Conservation (phyloP, 2,797 vertebrate genomes). For the Cyprinella venusta region DNA sequence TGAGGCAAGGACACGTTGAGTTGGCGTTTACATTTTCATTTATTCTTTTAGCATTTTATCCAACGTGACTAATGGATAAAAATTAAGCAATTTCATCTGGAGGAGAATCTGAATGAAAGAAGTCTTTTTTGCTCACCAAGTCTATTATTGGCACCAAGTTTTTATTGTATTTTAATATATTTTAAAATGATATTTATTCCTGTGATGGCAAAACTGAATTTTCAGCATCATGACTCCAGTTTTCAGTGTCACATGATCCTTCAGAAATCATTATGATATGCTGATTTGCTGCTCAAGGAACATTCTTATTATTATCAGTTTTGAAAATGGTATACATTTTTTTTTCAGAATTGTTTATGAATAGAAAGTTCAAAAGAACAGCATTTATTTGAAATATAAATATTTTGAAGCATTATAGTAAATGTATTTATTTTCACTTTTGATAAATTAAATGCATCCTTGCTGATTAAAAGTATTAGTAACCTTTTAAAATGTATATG, state of each 20-base stretch:
- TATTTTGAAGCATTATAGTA: background rate
- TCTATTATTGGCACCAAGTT: too few species aligned
- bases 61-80: background rate
- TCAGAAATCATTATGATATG: background rate
- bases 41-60: background rate
- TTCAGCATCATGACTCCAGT: background rate
- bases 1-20: conserved; percentile 54
- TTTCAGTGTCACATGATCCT: background rate
- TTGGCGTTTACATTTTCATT: background rate
- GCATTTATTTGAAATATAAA: background rate
- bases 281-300: background rate
- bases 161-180: background rate
- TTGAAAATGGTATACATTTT: background rate
- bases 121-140: background rate
- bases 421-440: background rate
- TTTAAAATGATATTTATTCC: background rate
- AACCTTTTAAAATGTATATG: background rate
- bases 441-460: background rate
- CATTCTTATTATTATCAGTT: background rate
- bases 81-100: background rate
- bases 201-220: background rate
- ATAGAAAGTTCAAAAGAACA: background rate
- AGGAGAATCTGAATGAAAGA: background rate
- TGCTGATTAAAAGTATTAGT: background rate
- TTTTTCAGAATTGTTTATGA: background rate